A percentile compares a stretch with the other conserved stretches of the same genome.
Evolutionary conservation across 1,140 invertebrate genomes (phyloP).

Genomic region (Centruroides sculpturatus): DNA sequence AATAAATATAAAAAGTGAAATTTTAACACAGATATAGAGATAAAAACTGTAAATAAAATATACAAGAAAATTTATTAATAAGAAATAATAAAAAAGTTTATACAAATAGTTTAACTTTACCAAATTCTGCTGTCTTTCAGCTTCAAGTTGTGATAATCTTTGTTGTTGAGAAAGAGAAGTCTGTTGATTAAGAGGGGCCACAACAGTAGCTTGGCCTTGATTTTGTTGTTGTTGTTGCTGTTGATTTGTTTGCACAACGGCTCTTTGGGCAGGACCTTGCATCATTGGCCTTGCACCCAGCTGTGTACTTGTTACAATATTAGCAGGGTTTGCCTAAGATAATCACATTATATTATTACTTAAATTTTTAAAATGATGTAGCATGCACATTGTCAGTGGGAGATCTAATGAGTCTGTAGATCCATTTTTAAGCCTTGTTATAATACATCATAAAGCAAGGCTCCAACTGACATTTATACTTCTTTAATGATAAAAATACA

Average conservation of each 20-base stretch:
- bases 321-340: slow-evolving; percentile 2
- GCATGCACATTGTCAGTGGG: too few relatives aligned
- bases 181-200: not conserved
- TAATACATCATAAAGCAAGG: too few relatives aligned
- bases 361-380: too few relatives aligned
- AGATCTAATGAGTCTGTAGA: too few relatives aligned
- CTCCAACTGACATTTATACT: too few relatives aligned
- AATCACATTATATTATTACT: too few relatives aligned
- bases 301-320: not conserved
- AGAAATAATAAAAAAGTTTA: not conserved
- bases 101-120: not conserved
- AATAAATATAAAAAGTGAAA: not conserved
- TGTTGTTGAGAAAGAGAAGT: slow-evolving; percentile 28
- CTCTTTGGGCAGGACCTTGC: not conserved
- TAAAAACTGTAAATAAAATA: too few relatives aligned
- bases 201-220: slow-evolving; percentile 6
- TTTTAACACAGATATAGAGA: too few relatives aligned
- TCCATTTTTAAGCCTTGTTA: too few relatives aligned
- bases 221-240: slow-evolving; percentile 16
- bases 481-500: too few relatives aligned
- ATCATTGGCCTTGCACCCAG: not conserved
- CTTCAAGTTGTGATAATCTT: slow-evolving; percentile 28
- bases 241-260: slow-evolving; percentile 6
- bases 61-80: too few relatives aligned
- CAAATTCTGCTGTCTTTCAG: slow-evolving; percentile 50